These are phyloP conservation scores for Napeogenes sylphis DNA, from an alignment of 2,888 invertebrate species.

Conservation along the genomic window DNA sequence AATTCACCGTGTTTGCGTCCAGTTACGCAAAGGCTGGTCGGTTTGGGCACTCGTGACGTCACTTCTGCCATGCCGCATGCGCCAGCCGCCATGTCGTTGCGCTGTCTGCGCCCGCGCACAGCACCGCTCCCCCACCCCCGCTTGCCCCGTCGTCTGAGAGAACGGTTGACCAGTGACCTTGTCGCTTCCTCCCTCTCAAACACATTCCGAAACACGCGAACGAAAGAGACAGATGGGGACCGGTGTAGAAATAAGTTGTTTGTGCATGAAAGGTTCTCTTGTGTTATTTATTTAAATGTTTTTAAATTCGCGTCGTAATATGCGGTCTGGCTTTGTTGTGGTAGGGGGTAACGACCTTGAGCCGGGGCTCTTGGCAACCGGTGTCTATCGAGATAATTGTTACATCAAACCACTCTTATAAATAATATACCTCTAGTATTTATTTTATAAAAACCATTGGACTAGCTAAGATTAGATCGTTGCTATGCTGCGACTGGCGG, in stretches of 20 bases:
- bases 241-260: constrained; percentile 38
- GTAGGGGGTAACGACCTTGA: constrained; percentile 67
- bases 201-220: constrained; percentile 41
- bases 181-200: constrained; percentile 58
- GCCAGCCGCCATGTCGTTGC: constrained; percentile 57
- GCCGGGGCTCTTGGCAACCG: constrained; percentile 49
- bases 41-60: constrained; percentile 59
- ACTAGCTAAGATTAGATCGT: constrained; percentile 6
- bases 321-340: constrained; percentile 54
- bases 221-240: constrained; percentile 40
- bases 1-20: constrained; percentile 49
- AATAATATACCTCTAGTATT: constrained; percentile 9
- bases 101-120: constrained; percentile 66
- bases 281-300: constrained; percentile 69
- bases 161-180: constrained; percentile 75
- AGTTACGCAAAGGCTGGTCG: constrained; percentile 51
- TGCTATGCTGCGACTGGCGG: background rate
- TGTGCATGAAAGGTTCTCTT: constrained; percentile 69
- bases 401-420: constrained; percentile 33
- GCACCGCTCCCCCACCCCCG: constrained; percentile 42
- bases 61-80: constrained; percentile 47
- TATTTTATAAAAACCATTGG: constrained; percentile 3
- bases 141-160: constrained; percentile 66
- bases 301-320: constrained; percentile 68
- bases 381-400: constrained; percentile 35